These are phyloP conservation scores for Rapana venosa DNA, from an alignment of 2,888 invertebrate genomes.

Conservation along the genomic window DNA sequence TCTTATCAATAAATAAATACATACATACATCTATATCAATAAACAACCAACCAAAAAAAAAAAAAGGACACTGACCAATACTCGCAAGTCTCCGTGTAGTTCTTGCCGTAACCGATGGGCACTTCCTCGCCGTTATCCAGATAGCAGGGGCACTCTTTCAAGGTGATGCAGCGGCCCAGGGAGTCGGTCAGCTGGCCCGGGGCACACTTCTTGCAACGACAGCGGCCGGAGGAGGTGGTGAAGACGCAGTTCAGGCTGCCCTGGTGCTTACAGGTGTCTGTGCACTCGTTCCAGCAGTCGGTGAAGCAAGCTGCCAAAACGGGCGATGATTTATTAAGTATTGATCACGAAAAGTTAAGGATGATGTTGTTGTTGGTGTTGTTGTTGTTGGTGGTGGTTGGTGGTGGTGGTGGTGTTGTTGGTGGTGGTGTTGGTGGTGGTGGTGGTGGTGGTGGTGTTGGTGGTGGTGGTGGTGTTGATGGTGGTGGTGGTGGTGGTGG, in stretches of 20 bases:
- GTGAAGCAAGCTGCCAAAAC: constrained; percentile 9
- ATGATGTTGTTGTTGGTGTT: no score
- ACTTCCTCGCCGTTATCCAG: neutral
- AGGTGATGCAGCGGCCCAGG: neutral
- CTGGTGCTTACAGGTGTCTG: neutral
- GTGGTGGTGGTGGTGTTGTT: no score
- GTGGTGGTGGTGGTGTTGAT: neutral
- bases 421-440: neutral
- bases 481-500: neutral
- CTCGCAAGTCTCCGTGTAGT: neutral
- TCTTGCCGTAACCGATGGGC: neutral
- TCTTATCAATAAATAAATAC: no score
- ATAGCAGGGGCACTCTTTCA: neutral
- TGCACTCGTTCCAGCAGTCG: neutral
- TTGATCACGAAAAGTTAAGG: no score
- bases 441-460: neutral
- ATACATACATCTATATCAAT: no score
- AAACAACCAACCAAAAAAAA: no score
- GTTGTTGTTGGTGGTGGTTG: no score
- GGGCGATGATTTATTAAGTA: no score
- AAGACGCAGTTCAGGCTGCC: neutral
- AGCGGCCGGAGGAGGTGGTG: neutral
- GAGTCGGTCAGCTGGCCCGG: neutral
- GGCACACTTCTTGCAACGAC: neutral
- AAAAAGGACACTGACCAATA: neutral